Base-by-base conservation (phyloP, 1,140 invertebrate species). In the Maniola jurtina region DNA sequence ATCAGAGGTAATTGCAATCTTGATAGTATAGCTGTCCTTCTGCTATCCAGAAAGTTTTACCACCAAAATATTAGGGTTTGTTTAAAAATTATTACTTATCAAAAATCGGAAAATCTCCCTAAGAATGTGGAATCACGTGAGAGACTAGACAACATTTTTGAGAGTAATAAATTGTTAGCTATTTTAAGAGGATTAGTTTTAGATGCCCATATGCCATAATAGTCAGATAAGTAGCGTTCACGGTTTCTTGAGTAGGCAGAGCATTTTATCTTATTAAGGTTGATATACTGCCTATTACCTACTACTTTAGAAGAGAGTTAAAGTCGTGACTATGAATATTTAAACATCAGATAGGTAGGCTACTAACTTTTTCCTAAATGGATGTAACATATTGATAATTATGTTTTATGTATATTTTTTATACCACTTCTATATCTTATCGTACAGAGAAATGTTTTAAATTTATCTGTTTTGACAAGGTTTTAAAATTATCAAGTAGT, bases 401-500 rank as follows among this genome's bases (percentile, higher is more conserved):
- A n/a, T 45, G 13, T 52, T 52, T 2, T 25, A 52, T 16, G 16
- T 52, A 9, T 52, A 0, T 52, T 52, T 52, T 52, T 16, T 16
- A 25, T 52, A 45, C 1, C 45, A 11, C 45, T 5, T n/a, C 9
- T 34, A 58, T 65, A 52, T 47, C 42, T 50, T 50, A 54, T 68
- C 40, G 5, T 0, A 25, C 25, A 25, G 14, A 52, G 13, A 52
- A 11, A 52, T 42, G n/a, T 42, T 68, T 14, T 14, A 64, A 67
- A 64, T 57, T 63, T 38, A 35, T 45, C 42, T 79, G 76, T 79
- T 82, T 79, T 82, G 77, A 80, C 77, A 79, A 25, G 25, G 71
- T 77, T 73, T 55, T 61, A 64, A 73, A 66, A 63, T 68, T 36
- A 40, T 42, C 11, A 47, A 60, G n/a, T 61, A 25, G 25, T 25